Evolutionary conservation across 2,797 vertebrate genomes (phyloP), one percentile per base, ranked within the genome.

Genomic region (Oreochromis mossambicus): DNA sequence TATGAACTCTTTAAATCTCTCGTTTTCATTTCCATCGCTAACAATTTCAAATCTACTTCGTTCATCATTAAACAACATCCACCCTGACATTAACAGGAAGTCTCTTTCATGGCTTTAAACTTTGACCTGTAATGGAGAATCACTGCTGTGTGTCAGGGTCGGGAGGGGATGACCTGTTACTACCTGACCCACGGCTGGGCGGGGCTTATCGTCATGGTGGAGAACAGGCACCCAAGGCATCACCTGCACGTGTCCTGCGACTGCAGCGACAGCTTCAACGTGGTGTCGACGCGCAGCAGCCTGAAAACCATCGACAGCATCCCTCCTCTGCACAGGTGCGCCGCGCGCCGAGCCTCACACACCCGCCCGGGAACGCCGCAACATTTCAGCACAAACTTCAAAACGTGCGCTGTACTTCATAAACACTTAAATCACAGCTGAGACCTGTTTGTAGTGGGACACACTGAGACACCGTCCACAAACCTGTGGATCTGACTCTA

Each of bases 241-340:
- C 98, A 97, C 94, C 95, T 99, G 85, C 98, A 99, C 0, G 97
- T 99, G 84, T 98, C 98, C 61, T 99, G 98, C 0, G 98, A 99
- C 96, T 99, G 98, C 95, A 98, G 97, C 0, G 98, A 99, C 95
- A 99, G 98, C 95, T 99, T 98, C 96, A 98, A 99, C 4, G 98
- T 99, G 82, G 98, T 99, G 85, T 99, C 98, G 36, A 98, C 98
- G 0, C 97, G 98, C 0, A 95, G 97, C 95, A 97, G 98, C 96
- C 96, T 98, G 79, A 98, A 98, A 77, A 98, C 98, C 0, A 96
- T 98, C 55, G 98, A 99, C 97, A 99, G 98, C 43, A 97, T 99
- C 63, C 98, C 98, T 0, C 98, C 98, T 1, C 95, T 99, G 91
- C 97, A 99, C 97, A 97, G 98, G 98, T 98, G 75, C 29, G 3